phyloP scores from a whole-genome alignment of 2,888 invertebrate species.

The Diachrysia chrysitis region DNA sequence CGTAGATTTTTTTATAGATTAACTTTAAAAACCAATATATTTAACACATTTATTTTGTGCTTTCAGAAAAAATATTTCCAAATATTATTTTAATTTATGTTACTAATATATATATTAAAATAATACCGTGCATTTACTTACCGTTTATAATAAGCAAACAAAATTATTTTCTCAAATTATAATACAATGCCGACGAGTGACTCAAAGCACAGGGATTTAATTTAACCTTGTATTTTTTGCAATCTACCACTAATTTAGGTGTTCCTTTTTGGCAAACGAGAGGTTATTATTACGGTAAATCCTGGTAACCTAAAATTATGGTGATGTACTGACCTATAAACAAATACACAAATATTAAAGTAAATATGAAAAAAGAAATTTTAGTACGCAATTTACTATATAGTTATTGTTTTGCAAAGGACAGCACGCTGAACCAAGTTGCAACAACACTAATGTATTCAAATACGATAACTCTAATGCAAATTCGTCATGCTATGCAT shows the following conservation, averaged over 20 bases:
- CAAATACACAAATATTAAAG: no score
- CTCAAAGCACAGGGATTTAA: conserved; percentile 27
- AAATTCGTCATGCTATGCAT: not conserved
- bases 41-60: no score
- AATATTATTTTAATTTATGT: no score
- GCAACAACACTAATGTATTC: not conserved
- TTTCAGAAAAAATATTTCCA: no score
- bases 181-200: conserved; percentile 7
- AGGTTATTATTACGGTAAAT: conserved; percentile 28
- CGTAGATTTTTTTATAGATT: not conserved
- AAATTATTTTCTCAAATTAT: not conserved
- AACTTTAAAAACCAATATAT: no score
- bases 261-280: conserved; percentile 32
- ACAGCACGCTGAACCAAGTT: not conserved
- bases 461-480: not conserved
- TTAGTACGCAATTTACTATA: no score
- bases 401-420: no score
- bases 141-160: not conserved
- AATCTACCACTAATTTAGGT: conserved; percentile 33
- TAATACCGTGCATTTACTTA: no score
- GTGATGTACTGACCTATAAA: not conserved
- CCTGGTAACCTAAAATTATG: conserved; percentile 9
- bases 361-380: no score
- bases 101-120: no score
- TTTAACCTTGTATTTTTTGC: conserved; percentile 44